phyloP scores from a whole-genome alignment of 2,888 invertebrate genomes.

The Diaperis boleti region DNA sequence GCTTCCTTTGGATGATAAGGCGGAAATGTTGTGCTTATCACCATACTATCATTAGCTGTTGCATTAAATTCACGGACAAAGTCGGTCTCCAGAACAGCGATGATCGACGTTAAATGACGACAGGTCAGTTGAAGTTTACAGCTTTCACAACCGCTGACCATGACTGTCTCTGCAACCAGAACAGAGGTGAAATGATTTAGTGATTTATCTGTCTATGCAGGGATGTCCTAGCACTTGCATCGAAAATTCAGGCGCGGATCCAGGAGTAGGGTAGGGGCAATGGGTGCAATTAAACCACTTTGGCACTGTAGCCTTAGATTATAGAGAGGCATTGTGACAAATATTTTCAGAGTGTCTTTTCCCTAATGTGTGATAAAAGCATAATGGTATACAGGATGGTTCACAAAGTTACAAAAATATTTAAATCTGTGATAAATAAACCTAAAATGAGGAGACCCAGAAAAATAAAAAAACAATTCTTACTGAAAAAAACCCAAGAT shows the following conservation, averaged over 20 bases:
- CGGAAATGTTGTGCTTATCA: slow-evolving; percentile 47
- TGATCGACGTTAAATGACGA: slow-evolving; percentile 73
- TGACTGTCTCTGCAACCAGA: slow-evolving; percentile 72
- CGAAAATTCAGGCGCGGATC: too few species aligned
- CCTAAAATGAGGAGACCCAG: too few species aligned
- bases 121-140: slow-evolving; percentile 74
- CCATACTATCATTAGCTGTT: slow-evolving; percentile 47
- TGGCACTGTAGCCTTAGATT: slow-evolving; percentile 7
- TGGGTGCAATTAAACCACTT: too few species aligned
- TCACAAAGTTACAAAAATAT: too few species aligned
- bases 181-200: neutral
- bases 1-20: slow-evolving; percentile 58
- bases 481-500: too few species aligned
- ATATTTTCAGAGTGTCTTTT: too few species aligned
- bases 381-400: too few species aligned
- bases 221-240: too few species aligned
- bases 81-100: slow-evolving; percentile 75
- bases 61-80: slow-evolving; percentile 66
- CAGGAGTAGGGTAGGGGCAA: too few species aligned
- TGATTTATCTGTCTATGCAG: too few species aligned
- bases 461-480: too few species aligned
- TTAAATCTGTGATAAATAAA: too few species aligned
- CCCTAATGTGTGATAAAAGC: slow-evolving; percentile 24
- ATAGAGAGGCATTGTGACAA: slow-evolving; percentile 9
- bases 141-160: slow-evolving; percentile 73